Evolutionary conservation across 2,113 vertebrate species (phyloP).

Genomic region (Serilophus lunatus): DNA sequence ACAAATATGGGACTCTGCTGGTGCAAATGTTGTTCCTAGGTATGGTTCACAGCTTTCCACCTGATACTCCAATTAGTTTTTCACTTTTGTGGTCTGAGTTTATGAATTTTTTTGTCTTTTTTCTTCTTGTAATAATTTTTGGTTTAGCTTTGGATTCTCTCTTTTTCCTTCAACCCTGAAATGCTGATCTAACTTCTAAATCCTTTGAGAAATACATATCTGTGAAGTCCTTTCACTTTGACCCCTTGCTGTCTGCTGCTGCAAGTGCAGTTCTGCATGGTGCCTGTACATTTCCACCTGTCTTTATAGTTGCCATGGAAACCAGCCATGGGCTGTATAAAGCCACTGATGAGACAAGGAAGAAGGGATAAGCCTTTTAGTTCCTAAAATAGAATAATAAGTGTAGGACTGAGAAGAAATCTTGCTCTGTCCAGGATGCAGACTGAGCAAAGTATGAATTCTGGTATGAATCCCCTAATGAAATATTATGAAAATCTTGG

Average conservation of each 20-base stretch:
- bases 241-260: not conserved
- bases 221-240: not conserved
- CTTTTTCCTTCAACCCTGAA: not conserved
- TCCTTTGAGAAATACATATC: not conserved
- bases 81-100: not conserved
- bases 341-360: not conserved
- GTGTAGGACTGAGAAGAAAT: not conserved
- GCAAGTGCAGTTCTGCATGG: not conserved
- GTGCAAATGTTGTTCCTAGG: not conserved
- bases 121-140: not conserved
- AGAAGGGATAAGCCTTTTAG: not conserved
- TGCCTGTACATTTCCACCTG: not conserved
- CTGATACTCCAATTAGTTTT: not conserved
- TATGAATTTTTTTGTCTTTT: not conserved
- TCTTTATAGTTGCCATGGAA: conserved; percentile 24
- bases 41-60: not conserved
- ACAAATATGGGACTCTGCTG: not conserved
- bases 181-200: not conserved
- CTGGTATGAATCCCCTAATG: too few species aligned
- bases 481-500: not conserved
- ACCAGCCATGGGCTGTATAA: not conserved
- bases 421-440: not conserved
- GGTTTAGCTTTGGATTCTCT: not conserved
- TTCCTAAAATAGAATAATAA: conserved; percentile 10
- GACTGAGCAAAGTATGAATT: not conserved